Conservation (phyloP, 2,113 vertebrate genomes). For the Cephalopterus ornatus region DNA sequence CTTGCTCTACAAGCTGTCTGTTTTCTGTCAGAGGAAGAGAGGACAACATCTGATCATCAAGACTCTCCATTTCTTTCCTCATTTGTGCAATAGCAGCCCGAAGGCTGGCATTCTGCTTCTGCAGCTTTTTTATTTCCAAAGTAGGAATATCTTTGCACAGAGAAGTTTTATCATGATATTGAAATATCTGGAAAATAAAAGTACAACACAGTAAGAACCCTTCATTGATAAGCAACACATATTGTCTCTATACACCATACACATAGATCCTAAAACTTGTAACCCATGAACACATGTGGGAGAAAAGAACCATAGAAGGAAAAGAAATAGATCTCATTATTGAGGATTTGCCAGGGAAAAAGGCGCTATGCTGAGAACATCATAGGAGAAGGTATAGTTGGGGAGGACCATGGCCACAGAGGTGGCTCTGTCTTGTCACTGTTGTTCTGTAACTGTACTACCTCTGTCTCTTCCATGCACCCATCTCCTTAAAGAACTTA, state of each 20-base stretch:
- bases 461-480: background rate
- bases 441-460: background rate
- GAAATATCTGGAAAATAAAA: slow-evolving; percentile 29
- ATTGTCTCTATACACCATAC: background rate
- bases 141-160: background rate
- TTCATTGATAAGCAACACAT: background rate
- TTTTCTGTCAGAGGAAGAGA: background rate
- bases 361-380: background rate
- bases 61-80: slow-evolving; percentile 87
- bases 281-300: background rate
- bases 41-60: slow-evolving; percentile 50
- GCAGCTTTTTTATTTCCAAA: slow-evolving; percentile 75
- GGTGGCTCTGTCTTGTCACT: background rate
- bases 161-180: background rate
- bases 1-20: background rate
- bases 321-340: background rate
- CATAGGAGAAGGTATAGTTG: background rate
- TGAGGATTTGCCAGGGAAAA: background rate
- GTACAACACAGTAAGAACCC: background rate
- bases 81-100: slow-evolving; percentile 80
- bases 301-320: background rate
- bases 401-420: background rate
- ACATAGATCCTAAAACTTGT: background rate
- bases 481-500: background rate
- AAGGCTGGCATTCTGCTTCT: slow-evolving; percentile 82